These are phyloP conservation scores for Drosophila meridionalis DNA, from an alignment of 2,888 invertebrate genomes.

Conservation along the genomic window DNA sequence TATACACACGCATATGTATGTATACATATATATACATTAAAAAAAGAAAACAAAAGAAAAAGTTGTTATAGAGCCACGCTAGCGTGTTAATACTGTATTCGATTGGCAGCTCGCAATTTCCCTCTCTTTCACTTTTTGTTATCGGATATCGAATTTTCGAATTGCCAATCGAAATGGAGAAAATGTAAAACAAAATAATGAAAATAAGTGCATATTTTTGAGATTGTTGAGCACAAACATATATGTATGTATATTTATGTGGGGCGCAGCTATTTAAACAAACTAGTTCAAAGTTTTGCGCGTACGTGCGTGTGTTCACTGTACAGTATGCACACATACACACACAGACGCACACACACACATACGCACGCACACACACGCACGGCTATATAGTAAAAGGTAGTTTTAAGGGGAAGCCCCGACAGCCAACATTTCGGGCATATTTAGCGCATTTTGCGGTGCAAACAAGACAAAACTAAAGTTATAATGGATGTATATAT, in stretches of 20 bases:
- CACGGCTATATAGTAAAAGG: constrained; percentile 4
- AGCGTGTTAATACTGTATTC: constrained; percentile 29
- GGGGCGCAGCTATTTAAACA: constrained; percentile 7
- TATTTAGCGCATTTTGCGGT: constrained; percentile 17
- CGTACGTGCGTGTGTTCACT: constrained; percentile 43
- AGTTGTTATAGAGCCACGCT: constrained; percentile 20
- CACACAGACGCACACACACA: constrained; percentile 11
- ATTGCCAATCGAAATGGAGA: constrained; percentile 61
- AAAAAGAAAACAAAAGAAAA: constrained; percentile 22
- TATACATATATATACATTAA: constrained; percentile 21
- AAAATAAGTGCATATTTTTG: constrained; percentile 44
- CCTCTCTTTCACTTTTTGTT: constrained; percentile 3
- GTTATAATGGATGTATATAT: constrained; percentile 4
- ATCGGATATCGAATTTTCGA: constrained; percentile 17
- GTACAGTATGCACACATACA: constrained; percentile 59
- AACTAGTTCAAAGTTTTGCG: constrained; percentile 12
- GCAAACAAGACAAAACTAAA: background rate
- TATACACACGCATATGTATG: constrained; percentile 42
- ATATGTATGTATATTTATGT: constrained; percentile 28
- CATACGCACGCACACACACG: constrained; percentile 2
- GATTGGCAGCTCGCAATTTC: constrained; percentile 55
- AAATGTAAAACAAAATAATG: background rate
- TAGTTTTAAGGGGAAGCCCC: constrained; percentile 15
- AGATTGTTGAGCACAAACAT: constrained; percentile 54
- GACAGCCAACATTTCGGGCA: constrained; percentile 12